Conservation (phyloP, 2,797 vertebrate genomes). For the Hoplostethus mediterraneus region DNA sequence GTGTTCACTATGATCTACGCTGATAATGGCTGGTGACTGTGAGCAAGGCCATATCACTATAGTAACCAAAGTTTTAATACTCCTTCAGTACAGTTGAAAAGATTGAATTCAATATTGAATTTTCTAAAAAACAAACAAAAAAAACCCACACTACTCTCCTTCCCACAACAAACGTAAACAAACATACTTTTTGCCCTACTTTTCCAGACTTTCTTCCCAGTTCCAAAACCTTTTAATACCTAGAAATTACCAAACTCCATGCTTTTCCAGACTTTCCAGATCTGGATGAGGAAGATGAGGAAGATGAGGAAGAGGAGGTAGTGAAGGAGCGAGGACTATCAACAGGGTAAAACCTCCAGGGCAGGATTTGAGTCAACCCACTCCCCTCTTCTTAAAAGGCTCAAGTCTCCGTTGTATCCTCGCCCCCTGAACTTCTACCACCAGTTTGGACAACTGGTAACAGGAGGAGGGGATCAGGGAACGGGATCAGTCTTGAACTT, state of each 20-base stretch:
- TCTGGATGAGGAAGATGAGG: no score
- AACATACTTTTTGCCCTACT: no score
- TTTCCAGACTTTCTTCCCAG: no score
- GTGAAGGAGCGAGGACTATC: neutral
- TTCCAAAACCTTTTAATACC: no score
- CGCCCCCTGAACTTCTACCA: slow-evolving; percentile 13
- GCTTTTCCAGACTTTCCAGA: neutral
- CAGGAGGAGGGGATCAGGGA: slow-evolving; percentile 18
- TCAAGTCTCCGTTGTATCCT: slow-evolving; percentile 2
- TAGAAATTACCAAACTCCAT: neutral
- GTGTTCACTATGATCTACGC: neutral
- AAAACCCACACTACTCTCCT: no score
- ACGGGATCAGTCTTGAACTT: slow-evolving; percentile 37
- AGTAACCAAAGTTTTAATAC: no score
- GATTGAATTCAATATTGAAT: no score
- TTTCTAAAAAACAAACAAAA: no score
- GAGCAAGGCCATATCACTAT: no score
- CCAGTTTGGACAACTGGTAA: slow-evolving; percentile 35
- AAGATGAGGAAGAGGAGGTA: neutral
- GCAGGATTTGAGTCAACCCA: slow-evolving; percentile 27
- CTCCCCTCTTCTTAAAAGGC: neutral
- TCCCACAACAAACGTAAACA: neutral
- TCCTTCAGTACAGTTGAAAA: no score
- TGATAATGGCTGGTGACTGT: neutral
- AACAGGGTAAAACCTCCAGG: slow-evolving; percentile 25